Conservation (phyloP, 1,140 invertebrate species). For the Homarus americanus region DNA sequence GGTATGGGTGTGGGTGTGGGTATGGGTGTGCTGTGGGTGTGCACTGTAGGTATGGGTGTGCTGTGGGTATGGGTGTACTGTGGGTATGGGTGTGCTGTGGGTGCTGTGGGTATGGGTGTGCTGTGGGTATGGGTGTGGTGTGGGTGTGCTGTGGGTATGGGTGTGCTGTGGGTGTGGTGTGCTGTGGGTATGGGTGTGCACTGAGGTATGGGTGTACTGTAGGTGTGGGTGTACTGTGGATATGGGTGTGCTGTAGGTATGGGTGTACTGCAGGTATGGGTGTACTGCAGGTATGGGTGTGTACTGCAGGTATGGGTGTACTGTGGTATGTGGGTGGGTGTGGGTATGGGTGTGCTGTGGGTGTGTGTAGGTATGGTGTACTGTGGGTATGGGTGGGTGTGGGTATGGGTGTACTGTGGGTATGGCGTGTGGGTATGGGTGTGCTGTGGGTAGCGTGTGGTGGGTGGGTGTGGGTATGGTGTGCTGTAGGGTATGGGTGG, state of each 20-base stretch:
- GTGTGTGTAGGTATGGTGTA: not conserved
- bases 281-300: not conserved
- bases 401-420: not conserved
- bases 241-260: not conserved
- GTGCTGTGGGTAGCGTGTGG: too few species aligned
- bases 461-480: not conserved
- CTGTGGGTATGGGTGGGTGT: constrained; percentile 6
- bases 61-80: too few species aligned
- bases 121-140: not conserved
- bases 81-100: too few species aligned
- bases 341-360: not conserved
- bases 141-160: too few species aligned
- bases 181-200: too few species aligned
- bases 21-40: too few species aligned
- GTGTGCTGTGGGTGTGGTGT: not conserved
- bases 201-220: too few species aligned
- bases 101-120: not conserved
- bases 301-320: too few species aligned
- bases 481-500: not conserved
- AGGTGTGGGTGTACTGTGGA: too few species aligned
- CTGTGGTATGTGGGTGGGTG: not conserved
- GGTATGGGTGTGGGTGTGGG: constrained; percentile 9
- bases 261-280: not conserved
- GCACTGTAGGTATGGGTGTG: too few species aligned
- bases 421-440: not conserved